phyloP scores from a whole-genome alignment of 2,113 vertebrate species.

The Stomatorhinus ivindoensis region DNA sequence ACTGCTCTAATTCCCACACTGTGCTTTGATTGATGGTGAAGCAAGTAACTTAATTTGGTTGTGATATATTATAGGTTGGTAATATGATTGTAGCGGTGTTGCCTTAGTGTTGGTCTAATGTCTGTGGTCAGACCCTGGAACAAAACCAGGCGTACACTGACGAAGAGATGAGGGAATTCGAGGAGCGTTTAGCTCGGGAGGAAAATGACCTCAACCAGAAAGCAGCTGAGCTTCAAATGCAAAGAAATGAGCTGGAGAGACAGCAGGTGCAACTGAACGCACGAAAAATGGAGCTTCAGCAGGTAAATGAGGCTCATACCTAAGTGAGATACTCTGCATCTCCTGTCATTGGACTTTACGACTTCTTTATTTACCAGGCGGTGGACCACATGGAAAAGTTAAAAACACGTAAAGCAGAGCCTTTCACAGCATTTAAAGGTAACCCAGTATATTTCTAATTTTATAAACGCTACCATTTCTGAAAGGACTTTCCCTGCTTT shows the following conservation, averaged over 20 bases:
- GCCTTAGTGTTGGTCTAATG: not conserved
- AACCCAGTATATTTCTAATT: slow-evolving; percentile 6
- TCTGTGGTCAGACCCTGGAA: slow-evolving; percentile 74
- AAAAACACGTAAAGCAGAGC: slow-evolving; percentile 68
- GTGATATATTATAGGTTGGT: not conserved
- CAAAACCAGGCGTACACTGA: slow-evolving; percentile 87
- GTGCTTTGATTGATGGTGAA: not conserved
- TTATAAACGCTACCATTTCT: not conserved
- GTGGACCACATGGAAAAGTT: slow-evolving; percentile 87
- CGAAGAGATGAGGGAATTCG: slow-evolving; percentile 85
- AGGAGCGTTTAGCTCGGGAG: slow-evolving; percentile 76
- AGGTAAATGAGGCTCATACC: slow-evolving; percentile 55
- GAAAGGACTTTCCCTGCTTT: not conserved
- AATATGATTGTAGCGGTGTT: slow-evolving; percentile 10
- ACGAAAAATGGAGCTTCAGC: slow-evolving; percentile 82
- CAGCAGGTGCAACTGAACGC: slow-evolving; percentile 86
- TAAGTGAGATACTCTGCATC: too few species aligned
- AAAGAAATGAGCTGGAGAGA: slow-evolving; percentile 79
- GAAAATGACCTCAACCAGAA: slow-evolving; percentile 77
- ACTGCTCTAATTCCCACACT: not conserved
- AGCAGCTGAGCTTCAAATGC: slow-evolving; percentile 75
- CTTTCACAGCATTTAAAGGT: slow-evolving; percentile 63
- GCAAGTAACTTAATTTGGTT: not conserved
- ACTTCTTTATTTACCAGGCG: slow-evolving; percentile 53
- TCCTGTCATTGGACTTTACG: not conserved